phyloP scores from a whole-genome alignment of 2,888 invertebrate species.

The Blera fallax region DNA sequence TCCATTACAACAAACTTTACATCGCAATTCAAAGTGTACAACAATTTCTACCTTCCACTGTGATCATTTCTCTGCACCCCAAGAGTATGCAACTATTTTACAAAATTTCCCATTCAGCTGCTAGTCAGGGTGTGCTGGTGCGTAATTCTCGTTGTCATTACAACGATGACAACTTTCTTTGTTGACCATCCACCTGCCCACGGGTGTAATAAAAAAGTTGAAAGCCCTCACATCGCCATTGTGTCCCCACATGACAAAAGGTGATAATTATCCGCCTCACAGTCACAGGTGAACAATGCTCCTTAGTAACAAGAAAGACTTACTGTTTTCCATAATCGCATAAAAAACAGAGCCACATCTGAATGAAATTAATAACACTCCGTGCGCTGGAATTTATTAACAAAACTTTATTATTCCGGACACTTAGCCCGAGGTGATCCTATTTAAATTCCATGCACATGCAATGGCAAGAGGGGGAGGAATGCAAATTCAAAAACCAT shows the following conservation, averaged over 20 bases:
- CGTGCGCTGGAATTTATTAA: constrained; percentile 41
- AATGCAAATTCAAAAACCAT: constrained; percentile 47
- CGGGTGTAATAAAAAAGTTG: background rate
- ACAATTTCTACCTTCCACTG: background rate
- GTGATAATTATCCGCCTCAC: constrained; percentile 6
- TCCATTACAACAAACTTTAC: too few relatives aligned
- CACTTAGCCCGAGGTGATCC: constrained; percentile 30
- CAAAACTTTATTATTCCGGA: constrained; percentile 48
- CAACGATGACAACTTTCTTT: constrained; percentile 17
- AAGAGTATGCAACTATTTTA: background rate
- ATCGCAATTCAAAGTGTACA: background rate
- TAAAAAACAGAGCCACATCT: background rate
- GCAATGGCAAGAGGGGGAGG: background rate
- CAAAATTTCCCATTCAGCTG: background rate
- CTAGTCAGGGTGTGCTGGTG: background rate
- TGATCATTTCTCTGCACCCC: background rate
- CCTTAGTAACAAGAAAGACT: background rate
- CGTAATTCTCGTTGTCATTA: background rate
- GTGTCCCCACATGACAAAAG: background rate
- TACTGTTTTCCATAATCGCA: background rate
- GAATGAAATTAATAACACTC: constrained; percentile 10
- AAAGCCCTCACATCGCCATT: background rate
- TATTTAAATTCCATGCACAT: constrained; percentile 53
- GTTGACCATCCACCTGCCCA: background rate
- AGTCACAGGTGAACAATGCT: background rate